Conservation (phyloP, 2,113 vertebrate genomes). For the Collichthys lucidus region DNA sequence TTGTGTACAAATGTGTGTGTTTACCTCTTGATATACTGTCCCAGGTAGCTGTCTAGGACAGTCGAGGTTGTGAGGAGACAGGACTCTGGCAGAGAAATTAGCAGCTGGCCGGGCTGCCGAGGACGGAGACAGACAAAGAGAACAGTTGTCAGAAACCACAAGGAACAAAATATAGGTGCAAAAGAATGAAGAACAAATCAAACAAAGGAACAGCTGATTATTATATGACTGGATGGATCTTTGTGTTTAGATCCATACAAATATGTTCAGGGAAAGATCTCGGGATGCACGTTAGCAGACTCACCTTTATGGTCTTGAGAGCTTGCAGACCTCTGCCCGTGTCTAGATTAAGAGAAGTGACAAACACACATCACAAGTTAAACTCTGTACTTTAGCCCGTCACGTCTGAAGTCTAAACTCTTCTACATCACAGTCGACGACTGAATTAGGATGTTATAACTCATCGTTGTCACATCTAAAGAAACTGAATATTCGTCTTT, state of each 20-base stretch:
- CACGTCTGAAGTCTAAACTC: not conserved
- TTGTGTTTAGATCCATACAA: no score
- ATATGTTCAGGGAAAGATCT: not conserved
- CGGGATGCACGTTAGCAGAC: not conserved
- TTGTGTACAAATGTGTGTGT: not conserved
- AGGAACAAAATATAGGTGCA: not conserved
- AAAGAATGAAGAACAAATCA: not conserved
- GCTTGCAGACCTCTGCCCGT: conserved; percentile 93
- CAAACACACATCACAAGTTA: not conserved
- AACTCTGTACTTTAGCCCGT: not conserved
- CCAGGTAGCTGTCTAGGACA: conserved; percentile 89
- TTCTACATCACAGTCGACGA: not conserved
- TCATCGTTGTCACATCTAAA: not conserved
- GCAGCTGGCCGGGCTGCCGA: conserved; percentile 85
- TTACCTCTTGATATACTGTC: conserved; percentile 87
- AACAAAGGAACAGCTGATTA: not conserved
- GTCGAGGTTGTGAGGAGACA: conserved; percentile 92
- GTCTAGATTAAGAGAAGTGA: conserved; percentile 72
- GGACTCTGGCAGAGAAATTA: conserved; percentile 91
- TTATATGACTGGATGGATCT: not conserved
- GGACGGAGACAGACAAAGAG: not conserved
- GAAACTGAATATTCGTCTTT: not conserved
- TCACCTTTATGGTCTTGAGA: conserved; percentile 84
- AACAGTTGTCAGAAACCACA: not conserved
- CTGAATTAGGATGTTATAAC: no score